These are phyloP conservation scores for Automeris io DNA, from an alignment of 2,888 invertebrate genomes.

Conservation along the genomic window DNA sequence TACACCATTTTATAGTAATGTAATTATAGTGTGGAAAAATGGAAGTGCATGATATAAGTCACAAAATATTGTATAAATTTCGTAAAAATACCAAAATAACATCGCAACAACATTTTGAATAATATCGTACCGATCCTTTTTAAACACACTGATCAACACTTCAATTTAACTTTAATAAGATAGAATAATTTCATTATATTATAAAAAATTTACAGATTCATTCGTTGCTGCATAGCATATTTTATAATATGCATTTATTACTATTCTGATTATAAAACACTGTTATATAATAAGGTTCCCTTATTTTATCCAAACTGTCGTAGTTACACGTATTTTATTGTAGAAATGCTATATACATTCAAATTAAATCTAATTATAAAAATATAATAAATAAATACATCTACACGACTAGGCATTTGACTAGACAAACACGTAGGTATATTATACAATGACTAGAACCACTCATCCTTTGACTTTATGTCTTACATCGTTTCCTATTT, in stretches of 20 bases:
- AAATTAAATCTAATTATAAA: slow-evolving; percentile 14
- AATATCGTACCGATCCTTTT: slow-evolving; percentile 12
- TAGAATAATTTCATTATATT: not conserved
- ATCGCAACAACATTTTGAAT: slow-evolving; percentile 22
- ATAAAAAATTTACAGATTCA: not conserved
- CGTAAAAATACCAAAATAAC: too few species aligned
- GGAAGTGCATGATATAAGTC: too few species aligned
- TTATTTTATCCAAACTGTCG: too few species aligned
- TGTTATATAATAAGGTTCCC: too few species aligned
- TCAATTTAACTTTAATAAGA: slow-evolving; percentile 14
- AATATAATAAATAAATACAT: slow-evolving; percentile 10
- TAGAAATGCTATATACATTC: too few species aligned
- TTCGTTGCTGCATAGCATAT: not conserved
- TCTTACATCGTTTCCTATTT: slow-evolving; percentile 24
- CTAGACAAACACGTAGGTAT: too few species aligned
- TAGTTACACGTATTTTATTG: too few species aligned
- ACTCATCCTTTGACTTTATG: slow-evolving; percentile 40
- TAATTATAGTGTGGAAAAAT: too few species aligned
- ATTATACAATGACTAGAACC: slow-evolving; percentile 55
- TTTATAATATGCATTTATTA: too few species aligned
- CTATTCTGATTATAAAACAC: too few species aligned
- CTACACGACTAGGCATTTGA: slow-evolving; percentile 25
- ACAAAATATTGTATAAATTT: too few species aligned
- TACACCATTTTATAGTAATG: too few species aligned
- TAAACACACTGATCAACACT: slow-evolving; percentile 12